Base-by-base conservation (phyloP, 2,888 invertebrate genomes). In the Apodemia hepburni region DNA sequence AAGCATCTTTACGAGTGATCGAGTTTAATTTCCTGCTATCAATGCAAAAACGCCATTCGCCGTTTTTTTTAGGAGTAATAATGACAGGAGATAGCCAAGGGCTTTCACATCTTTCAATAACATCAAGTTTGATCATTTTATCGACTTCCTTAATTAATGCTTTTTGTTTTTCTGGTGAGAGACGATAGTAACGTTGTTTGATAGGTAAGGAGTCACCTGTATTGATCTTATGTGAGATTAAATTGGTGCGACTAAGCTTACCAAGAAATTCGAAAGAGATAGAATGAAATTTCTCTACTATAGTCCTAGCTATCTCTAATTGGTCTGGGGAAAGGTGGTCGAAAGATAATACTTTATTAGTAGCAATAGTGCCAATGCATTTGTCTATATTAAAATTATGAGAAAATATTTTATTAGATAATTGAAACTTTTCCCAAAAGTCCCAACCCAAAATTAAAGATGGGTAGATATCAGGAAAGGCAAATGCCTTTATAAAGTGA, bases 181-280 rank as follows among this genome's bases (percentile, higher is more conserved):
- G 60, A 1, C 68, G 18, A 45, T 69, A 69, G 29, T 64, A 67
- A 9, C 71, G 57, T 29, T 72, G 71, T 9, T 68, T 42, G n/a
- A 73, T 69, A 12, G 72, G 72, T n/a, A n/a, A 6, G 7, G 66
- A 45, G 38, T 71, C 64, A 0, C 72, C 73, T 3, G 74, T 74
- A 60, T 73, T 66, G 15, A 73, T 74, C 0, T 18, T 51, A 59
- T 74, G 73, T 1, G 49, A 59, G 12, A 72, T 63, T 7, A 73
- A 59, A 35, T 62, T 11, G 5, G 75, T 75, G 15, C 42, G 59
- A 9, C 33, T 1, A 33, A 33, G 33, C 9, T 33, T 33, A 33
- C 33, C 33, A 33, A 33, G 9, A 33, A 49, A 42, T 63, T 58
- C 47, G 18, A 12, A 27, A 35, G 29, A 59, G 47, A 58, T 65